Evolutionary conservation across 92 coral and sea anemone species (phyloP), one percentile per base, ranked within the genome.

Genomic region (Actinostola sp.): DNA sequence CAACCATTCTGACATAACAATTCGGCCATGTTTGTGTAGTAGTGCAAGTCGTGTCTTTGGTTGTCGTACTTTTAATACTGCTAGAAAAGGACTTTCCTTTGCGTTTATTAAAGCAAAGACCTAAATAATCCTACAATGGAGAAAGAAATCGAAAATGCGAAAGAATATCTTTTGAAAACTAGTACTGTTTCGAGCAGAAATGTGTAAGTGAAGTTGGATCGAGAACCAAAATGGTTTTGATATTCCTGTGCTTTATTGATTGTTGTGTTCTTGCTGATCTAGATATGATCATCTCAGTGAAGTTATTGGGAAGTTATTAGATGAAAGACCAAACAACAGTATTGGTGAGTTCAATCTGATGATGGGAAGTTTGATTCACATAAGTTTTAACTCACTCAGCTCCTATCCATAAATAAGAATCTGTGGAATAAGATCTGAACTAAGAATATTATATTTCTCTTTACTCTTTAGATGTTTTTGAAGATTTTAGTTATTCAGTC

Each of bases 271-370:
- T 66, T 21, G 23, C 55, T 8, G 31, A 61, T 78, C 24, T 75
- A 93, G 98, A 66, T 91, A 91, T 69, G 98, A 93, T 67, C 98
- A 91, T 66, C 68, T 93, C 9, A 82, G 89, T 49, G 96, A 93
- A 50, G 94, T 93, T 24, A 78, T 93, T 12, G 71, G 89, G 55
- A 93, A 86, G 70, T 66, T 93, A 35, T 83, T 93, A 57, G 98
- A 93, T 48, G 92, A 91, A 68, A 83, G 98, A 30, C 98, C 98
- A 15, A 81, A 78, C 42, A 87, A 91, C 71, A 81, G 92, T 59
- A 76, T 91, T 13, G 98, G 98, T 93, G 66, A 75, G 98, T 83
- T 48, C 10, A 53, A n/a, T n/a, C 9, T 21, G 8, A 39, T 39
- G 45, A 14, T 39, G n/a, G n/a, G n/a, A n/a, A 23, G 7, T 31